phyloP scores from a whole-genome alignment of 2,888 invertebrate species.

The Chymomyza fuscimana region DNA sequence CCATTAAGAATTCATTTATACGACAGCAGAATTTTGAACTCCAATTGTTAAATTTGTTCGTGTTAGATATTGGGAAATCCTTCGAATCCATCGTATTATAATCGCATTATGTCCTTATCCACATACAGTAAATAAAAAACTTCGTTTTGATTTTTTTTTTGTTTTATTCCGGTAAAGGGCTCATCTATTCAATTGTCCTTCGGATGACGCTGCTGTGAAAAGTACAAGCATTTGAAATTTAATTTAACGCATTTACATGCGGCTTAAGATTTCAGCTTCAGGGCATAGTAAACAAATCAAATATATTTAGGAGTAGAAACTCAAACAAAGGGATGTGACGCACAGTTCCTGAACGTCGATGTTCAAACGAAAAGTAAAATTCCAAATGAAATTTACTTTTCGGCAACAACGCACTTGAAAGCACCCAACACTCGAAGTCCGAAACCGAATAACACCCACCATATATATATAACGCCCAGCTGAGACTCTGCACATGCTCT shows the following conservation, averaged over 20 bases:
- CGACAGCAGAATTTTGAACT: not conserved
- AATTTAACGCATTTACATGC: constrained; percentile 77
- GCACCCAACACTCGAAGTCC: constrained; percentile 8
- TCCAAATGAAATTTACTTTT: constrained; percentile 65
- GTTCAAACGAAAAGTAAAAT: constrained; percentile 19
- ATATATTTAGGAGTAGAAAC: constrained; percentile 66
- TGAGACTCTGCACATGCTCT: constrained; percentile 1
- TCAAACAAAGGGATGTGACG: constrained; percentile 56
- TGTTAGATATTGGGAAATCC: not conserved
- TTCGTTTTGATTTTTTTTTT: constrained; percentile 13
- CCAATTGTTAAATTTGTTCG: not conserved
- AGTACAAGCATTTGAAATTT: constrained; percentile 73
- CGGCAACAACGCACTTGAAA: constrained; percentile 37
- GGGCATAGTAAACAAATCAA: constrained; percentile 75
- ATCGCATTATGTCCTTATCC: constrained; percentile 63
- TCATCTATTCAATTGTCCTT: constrained; percentile 33
- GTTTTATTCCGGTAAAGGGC: constrained; percentile 34
- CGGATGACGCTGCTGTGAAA: constrained; percentile 46
- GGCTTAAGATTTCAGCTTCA: constrained; percentile 68
- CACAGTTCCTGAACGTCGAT: not conserved
- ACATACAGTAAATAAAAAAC: constrained; percentile 38
- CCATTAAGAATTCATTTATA: not conserved
- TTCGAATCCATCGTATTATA: constrained; percentile 46
- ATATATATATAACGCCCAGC: not conserved
- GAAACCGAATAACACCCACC: not conserved